Evolutionary conservation across 2,888 invertebrate species (phyloP), one percentile per base, ranked within the genome.

Genomic region (Metallyticus violacea): DNA sequence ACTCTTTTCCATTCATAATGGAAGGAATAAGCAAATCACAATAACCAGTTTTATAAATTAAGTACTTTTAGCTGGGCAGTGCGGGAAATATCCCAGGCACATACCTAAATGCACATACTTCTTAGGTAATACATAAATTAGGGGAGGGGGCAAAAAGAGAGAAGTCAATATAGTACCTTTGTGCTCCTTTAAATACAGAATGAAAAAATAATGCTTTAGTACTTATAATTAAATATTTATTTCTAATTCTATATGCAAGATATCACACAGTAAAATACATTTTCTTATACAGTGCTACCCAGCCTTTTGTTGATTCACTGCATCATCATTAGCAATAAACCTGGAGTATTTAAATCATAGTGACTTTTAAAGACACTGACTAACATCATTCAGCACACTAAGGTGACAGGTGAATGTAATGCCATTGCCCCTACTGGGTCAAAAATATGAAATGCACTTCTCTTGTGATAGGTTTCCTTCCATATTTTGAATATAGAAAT

Each of bases 181-280:
- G 83, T 83, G 83, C 83, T 83, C 29, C 77, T 83, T 83, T 83
- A 83, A 83, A 83, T 77, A 83, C 7, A 83, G 77, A 83, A 83
- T 83, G 83, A 77, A 83, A 77, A 83, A 83, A 83, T 77, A 83
- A 83, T 83, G n/a, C 26, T 76, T 83, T 83, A 83, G 77, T 83
- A 83, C 83, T 83, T 83, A 83, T 7, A 83, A 83, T 83, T 83
- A 83, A 83, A 83, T 83, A 77, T 83, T 83, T 83, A 83, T 77
- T 28, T 6, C 77, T 83, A 83, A 83, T 5, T 77, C 83, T 83
- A 83, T 28, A 77, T 76, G 83, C 76, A 83, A 83, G n/a, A 77
- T 83, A 83, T 83, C 83, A 83, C 77, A 83, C 83, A 83, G n/a
- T 22, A 30, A 29, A 81, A 83, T 28, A 82, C 76, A 82, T 26